A percentile compares a stretch with the other conserved stretches of the same genome.
These are phyloP conservation scores for Tortricodes alternella DNA, from an alignment of 2,888 invertebrate species.

Conservation along the genomic window DNA sequence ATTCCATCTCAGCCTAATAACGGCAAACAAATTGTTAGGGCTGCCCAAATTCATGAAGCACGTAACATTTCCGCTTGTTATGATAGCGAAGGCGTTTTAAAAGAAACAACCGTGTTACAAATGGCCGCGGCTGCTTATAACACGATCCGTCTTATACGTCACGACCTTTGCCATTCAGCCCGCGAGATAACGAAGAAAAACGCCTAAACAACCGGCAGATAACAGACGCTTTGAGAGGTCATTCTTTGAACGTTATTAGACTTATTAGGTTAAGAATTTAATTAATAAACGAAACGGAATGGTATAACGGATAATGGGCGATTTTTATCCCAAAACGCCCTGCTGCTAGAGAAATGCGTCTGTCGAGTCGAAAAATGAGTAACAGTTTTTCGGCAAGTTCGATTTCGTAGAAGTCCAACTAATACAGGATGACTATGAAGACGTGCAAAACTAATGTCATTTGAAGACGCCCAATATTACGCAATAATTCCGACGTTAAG, in stretches of 20 bases:
- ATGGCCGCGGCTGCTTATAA: conserved; percentile 38
- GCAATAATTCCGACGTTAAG: too few relatives aligned
- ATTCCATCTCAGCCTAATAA: conserved; percentile 2
- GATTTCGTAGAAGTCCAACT: too few relatives aligned
- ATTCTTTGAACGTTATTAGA: conserved; percentile 6
- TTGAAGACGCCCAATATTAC: too few relatives aligned
- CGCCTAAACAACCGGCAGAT: conserved; percentile 24
- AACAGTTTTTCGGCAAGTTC: too few relatives aligned
- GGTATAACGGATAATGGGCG: too few relatives aligned
- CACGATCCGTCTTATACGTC: conserved; percentile 33
- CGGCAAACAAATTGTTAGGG: conserved; percentile 1
- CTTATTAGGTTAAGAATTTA: too few relatives aligned
- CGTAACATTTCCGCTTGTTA: conserved; percentile 36
- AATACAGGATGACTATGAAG: too few relatives aligned
- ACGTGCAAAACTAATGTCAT: too few relatives aligned
- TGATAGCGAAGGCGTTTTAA: conserved; percentile 36
- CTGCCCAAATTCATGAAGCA: conserved; percentile 6
- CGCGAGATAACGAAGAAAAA: conserved; percentile 35
- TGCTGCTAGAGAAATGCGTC: too few relatives aligned
- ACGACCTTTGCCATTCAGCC: conserved; percentile 48
- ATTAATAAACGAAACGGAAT: too few relatives aligned
- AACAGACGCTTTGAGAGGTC: conserved; percentile 17
- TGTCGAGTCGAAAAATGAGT: too few relatives aligned
- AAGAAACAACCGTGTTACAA: conserved; percentile 33
- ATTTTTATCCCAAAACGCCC: too few relatives aligned